These are phyloP conservation scores for Eledone cirrhosa DNA, from an alignment of 2,888 invertebrate species.

Conservation along the genomic window DNA sequence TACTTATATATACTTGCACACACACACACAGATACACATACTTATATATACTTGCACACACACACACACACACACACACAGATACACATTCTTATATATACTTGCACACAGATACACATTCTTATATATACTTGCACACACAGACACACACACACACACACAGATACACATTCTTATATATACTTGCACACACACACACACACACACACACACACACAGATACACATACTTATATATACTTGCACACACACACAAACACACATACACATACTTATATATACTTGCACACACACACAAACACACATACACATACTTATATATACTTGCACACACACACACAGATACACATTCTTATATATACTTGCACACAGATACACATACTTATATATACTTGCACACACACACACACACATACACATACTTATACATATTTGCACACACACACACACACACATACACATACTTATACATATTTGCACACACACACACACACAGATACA, in stretches of 20 bases:
- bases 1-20: too few relatives aligned
- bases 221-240: not conserved
- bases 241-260: not conserved
- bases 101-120: too few relatives aligned
- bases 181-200: not conserved
- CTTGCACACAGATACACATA: not conserved
- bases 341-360: not conserved
- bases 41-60: too few relatives aligned
- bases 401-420: not conserved
- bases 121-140: too few relatives aligned
- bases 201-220: not conserved
- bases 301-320: not conserved
- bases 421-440: not conserved
- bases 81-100: too few relatives aligned
- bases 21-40: too few relatives aligned
- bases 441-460: not conserved
- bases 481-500: not conserved
- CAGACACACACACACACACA: not conserved
- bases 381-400: not conserved
- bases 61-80: too few relatives aligned
- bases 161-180: not conserved
- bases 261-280: not conserved
- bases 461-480: not conserved
- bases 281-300: not conserved
- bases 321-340: not conserved